Evolutionary conservation across 64 coral and sea anemone genomes (phyloP).

Genomic region (Porites lutea): DNA sequence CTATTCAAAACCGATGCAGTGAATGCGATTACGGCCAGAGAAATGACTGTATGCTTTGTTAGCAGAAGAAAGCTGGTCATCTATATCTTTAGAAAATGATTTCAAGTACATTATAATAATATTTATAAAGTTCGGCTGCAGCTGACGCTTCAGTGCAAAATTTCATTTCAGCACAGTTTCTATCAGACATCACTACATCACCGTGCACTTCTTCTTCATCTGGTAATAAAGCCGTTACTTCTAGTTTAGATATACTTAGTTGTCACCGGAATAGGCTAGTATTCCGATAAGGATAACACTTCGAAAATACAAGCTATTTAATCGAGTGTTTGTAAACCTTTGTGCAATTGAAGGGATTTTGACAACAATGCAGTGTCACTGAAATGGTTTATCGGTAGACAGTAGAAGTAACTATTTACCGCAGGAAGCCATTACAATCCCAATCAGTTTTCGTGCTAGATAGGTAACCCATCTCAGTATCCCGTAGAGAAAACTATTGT

Average conservation of each 20-base stretch:
- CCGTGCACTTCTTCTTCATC: background rate
- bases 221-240: slow-evolving; percentile 16
- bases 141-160: background rate
- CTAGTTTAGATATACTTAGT: background rate
- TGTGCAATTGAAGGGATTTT: background rate
- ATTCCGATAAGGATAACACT: slow-evolving; percentile 36
- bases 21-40: slow-evolving; percentile 12
- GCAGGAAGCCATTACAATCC: slow-evolving; percentile 24
- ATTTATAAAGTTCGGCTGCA: background rate
- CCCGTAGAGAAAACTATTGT: slow-evolving; percentile 28
- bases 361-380: background rate
- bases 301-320: slow-evolving; percentile 1
- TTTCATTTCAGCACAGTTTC: background rate
- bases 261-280: background rate
- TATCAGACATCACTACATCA: background rate
- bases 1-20: background rate
- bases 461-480: background rate
- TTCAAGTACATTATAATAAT: slow-evolving; percentile 52
- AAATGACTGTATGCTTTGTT: background rate
- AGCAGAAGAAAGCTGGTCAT: background rate
- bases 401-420: background rate
- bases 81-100: slow-evolving; percentile 26
- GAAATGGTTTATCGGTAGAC: background rate
- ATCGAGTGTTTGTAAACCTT: slow-evolving; percentile 22
- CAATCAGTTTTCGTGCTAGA: background rate